A percentile compares a stretch with the other conserved stretches of the same genome.
These are phyloP conservation scores for Apocheima hispidaria DNA, from an alignment of 2,888 invertebrate species.

Conservation along the genomic window DNA sequence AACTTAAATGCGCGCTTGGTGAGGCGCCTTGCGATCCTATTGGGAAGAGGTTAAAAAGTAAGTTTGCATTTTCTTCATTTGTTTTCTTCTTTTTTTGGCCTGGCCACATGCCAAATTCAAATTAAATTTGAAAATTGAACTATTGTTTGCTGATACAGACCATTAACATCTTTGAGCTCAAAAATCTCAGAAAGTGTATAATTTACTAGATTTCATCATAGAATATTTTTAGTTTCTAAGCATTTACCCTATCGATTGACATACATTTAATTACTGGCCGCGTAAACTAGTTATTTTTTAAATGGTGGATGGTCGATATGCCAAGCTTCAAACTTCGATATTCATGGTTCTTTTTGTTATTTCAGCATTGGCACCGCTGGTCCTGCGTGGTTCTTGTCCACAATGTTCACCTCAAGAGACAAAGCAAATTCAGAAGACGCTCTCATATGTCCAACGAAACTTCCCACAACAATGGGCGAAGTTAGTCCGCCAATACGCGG, in stretches of 20 bases:
- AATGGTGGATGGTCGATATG: not conserved
- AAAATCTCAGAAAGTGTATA: not conserved
- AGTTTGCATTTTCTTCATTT: conserved; percentile 50
- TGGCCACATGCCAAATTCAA: not conserved
- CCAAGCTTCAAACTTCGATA: not conserved
- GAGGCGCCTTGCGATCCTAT: conserved; percentile 91
- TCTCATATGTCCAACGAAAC: conserved; percentile 90
- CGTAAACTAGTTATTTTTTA: not conserved
- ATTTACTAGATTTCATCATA: not conserved
- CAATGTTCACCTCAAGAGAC: conserved; percentile 90
- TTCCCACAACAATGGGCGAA: conserved; percentile 92
- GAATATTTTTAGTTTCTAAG: not conserved
- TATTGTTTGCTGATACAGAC: no score
- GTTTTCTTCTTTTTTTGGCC: not conserved
- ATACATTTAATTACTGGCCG: not conserved
- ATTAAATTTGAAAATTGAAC: no score
- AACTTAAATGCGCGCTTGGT: conserved; percentile 90
- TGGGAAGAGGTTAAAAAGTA: conserved; percentile 90
- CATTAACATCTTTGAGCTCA: not conserved
- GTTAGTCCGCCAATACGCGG: conserved; percentile 89
- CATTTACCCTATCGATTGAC: not conserved
- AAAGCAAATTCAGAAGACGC: conserved; percentile 90
- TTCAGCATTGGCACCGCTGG: conserved; percentile 91
- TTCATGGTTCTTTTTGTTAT: not conserved
- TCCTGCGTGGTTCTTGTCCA: conserved; percentile 90